Conservation (phyloP, 2,888 invertebrate genomes). For the Horisme vitalbata region DNA sequence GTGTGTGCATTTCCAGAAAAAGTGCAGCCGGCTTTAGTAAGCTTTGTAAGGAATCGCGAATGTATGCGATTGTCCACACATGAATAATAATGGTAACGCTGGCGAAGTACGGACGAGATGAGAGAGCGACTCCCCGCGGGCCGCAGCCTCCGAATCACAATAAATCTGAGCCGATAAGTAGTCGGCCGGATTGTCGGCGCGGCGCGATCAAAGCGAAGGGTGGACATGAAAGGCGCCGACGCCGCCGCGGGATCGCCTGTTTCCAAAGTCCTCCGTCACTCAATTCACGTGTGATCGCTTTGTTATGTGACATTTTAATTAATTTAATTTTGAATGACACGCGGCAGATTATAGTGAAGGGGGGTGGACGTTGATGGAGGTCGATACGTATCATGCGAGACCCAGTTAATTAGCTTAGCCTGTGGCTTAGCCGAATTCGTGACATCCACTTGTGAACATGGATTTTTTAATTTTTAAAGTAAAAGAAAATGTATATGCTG, state of each 20-base stretch:
- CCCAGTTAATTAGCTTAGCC: slow-evolving; percentile 11
- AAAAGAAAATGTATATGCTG: no score
- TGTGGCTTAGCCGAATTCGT: slow-evolving; percentile 2
- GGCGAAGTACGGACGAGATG: slow-evolving; percentile 42
- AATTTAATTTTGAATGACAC: slow-evolving; percentile 66
- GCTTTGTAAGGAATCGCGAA: background rate
- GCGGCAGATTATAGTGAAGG: slow-evolving; percentile 56
- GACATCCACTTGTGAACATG: no score
- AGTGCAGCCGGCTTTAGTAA: background rate
- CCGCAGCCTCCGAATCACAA: slow-evolving; percentile 78
- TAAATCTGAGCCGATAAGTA: slow-evolving; percentile 83
- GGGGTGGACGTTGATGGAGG: slow-evolving; percentile 41
- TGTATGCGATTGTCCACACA: slow-evolving; percentile 52
- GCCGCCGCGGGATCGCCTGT: slow-evolving; percentile 43
- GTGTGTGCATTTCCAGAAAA: background rate
- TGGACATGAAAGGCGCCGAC: slow-evolving; percentile 76
- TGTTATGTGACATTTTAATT: slow-evolving; percentile 62
- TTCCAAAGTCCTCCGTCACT: slow-evolving; percentile 65
- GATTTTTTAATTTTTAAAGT: no score
- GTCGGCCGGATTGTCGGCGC: slow-evolving; percentile 78
- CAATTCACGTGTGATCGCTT: slow-evolving; percentile 48
- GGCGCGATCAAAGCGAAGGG: slow-evolving; percentile 76
- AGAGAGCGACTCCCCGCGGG: slow-evolving; percentile 59
- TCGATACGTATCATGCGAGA: slow-evolving; percentile 15
- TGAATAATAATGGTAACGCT: slow-evolving; percentile 49